Base-by-base conservation (phyloP, 2,888 invertebrate species). In the Malachius bipustulatus region DNA sequence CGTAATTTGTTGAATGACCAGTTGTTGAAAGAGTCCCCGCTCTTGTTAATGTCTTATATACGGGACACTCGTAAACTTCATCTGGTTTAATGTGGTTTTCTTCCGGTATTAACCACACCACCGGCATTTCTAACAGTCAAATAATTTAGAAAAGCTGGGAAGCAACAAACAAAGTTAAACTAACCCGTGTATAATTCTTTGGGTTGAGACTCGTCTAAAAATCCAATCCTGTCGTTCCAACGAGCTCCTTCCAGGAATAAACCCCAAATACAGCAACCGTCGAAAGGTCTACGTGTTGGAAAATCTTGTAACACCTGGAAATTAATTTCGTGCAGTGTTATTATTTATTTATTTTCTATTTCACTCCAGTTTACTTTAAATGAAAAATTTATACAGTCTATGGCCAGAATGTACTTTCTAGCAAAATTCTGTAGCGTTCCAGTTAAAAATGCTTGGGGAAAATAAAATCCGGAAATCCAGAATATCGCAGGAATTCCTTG, bases 381-480 rank as follows among this genome's bases (percentile, higher is more conserved):
- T 2, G 63, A 57, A 49, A 77, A 80, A 4, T 66, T 63, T 3
- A 79, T 69, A 0, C 73, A 69, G 53, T 87, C 85, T 26, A 87
- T 84, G 3, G 85, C 81, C 3, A 83, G 70, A 14, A 76, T 66
- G 50, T 81, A 73, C 54, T 77, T 82, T 45, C 85, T 67, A 2
- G 85, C 85, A 58, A 72, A 84, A 63, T 87, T 85, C 65, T 87
- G 87, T 50, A 83, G 64, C 1, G 80, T 81, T 12, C 82, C 85
- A 0, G 85, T 85, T 43, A 87, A 67, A 63, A 87, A 83, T 1
- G 84, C 83, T 57, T 87, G 85, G 1, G 85, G 84, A 63, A 85
- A 87, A 63, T 77, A 87, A 60, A 87, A 83, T 0, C 84, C 85
- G 1, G 84, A 82, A 45, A 87, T 77, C 85, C 85, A 87, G 63